Base-by-base conservation (phyloP, 2,888 invertebrate species). In the Agrochola macilenta region DNA sequence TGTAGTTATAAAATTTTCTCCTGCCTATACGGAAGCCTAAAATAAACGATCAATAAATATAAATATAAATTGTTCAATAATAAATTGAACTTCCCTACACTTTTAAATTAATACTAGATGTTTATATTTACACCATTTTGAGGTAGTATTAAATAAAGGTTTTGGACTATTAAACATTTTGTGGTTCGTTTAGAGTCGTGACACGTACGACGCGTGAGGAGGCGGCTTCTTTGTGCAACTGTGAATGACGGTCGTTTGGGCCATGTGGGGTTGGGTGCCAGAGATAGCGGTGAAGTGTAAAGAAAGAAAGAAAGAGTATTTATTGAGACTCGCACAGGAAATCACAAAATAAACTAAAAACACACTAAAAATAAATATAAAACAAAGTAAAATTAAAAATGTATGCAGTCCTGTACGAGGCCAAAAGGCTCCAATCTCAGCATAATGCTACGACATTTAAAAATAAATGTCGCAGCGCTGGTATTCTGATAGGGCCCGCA, bases 141-240 rank as follows among this genome's bases (percentile, higher is more conserved):
- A 76, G 60, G 23, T 43, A 43, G 63, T 74, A 77, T 89, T 88
- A 90, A 91, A 91, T 88, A 88, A 88, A 87, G 88, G 81, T 83
- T 89, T 87, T 87, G 81, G 85, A 80, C 88, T 88, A 89, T 92
- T 88, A 91, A 91, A 91, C 87, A 88, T 90, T 89, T 90, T 84
- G 89, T 89, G 86, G 78, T 77, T 82, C 88, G 85, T 91, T 93
- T 92, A 90, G 90, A 89, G 89, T 91, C 91, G 65, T 88, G 90
- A 91, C 93, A 93, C 92, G 92, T 91, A 74, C 88, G 89, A 90
- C 91, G 90, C 89, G 89, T 87, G 88, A 88, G 90, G 82, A 87
- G 84, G 91, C 94, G 94, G 94, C 88, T 88, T 88, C 93, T 94
- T 93, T 94, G 93, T 91, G 91, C 87, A 81, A 82, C 91, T 88